These are phyloP conservation scores for Opisthocomus hoazin DNA, from an alignment of 2,113 vertebrate species.

Conservation along the genomic window DNA sequence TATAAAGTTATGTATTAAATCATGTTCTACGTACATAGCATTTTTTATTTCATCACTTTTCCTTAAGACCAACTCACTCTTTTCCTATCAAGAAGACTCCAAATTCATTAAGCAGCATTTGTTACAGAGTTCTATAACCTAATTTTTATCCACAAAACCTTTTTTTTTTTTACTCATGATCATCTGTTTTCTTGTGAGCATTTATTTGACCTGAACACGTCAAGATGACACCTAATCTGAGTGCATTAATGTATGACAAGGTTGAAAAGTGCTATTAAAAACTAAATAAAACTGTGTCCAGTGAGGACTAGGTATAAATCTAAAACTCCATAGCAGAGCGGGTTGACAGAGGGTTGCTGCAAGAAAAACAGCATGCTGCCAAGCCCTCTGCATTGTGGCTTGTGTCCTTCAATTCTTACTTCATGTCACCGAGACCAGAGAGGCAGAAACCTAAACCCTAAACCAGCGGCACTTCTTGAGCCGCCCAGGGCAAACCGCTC, in stretches of 20 bases:
- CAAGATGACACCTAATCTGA: not conserved
- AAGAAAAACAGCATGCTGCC: not conserved
- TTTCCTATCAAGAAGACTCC: not conserved
- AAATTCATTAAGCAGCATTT: not conserved
- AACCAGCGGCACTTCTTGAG: not conserved
- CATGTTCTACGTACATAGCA: rapidly evolving
- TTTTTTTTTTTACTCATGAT: not conserved
- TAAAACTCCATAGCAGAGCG: not conserved
- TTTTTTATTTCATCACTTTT: not conserved
- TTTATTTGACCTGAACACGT: not conserved
- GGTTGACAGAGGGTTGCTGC: not conserved
- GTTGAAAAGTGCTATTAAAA: not conserved
- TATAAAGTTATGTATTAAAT: not conserved
- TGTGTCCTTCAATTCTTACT: not conserved
- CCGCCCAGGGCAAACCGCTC: not conserved
- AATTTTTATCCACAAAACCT: not conserved
- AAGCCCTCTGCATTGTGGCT: not conserved
- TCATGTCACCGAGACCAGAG: not conserved
- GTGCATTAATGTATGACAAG: not conserved
- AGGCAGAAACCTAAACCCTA: not conserved
- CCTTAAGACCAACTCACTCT: not conserved
- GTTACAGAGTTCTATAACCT: rapidly evolving
- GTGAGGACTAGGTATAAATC: not conserved
- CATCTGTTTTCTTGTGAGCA: not conserved
- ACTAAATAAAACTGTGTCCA: not conserved